These are phyloP conservation scores for Pseudoatta argentina DNA, from an alignment of 1,140 invertebrate genomes.

Conservation along the genomic window DNA sequence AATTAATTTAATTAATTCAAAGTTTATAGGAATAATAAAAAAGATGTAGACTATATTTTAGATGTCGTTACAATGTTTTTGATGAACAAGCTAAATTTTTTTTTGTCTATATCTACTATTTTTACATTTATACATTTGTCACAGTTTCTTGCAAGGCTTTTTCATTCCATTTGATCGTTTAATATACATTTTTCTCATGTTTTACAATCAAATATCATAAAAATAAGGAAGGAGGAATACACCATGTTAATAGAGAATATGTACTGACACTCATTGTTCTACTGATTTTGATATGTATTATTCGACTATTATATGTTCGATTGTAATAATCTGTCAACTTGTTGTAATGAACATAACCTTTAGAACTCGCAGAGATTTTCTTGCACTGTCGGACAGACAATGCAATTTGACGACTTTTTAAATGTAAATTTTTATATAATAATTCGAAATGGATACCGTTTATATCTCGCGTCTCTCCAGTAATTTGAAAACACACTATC, in stretches of 20 bases:
- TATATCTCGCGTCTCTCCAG: neutral
- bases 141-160: neutral
- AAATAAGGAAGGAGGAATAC: neutral
- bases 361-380: neutral
- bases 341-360: conserved; percentile 26
- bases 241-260: neutral
- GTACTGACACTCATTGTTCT: conserved; percentile 1
- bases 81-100: neutral
- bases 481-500: conserved; percentile 23
- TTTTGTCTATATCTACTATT: neutral
- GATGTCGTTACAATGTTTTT: neutral
- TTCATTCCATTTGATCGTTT: neutral
- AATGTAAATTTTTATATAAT: neutral
- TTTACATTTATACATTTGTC: neutral
- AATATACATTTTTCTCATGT: neutral
- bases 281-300: neutral
- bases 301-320: neutral
- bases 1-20: neutral
- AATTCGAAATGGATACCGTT: neutral
- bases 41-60: neutral
- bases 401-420: neutral
- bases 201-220: neutral
- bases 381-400: neutral
- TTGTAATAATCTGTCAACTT: neutral
- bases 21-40: neutral